Percentiles rank a stretch among this genome's conserved stretches.
Evolutionary conservation across 2,113 vertebrate species (phyloP).

Genomic region (Prinia subflava): DNA sequence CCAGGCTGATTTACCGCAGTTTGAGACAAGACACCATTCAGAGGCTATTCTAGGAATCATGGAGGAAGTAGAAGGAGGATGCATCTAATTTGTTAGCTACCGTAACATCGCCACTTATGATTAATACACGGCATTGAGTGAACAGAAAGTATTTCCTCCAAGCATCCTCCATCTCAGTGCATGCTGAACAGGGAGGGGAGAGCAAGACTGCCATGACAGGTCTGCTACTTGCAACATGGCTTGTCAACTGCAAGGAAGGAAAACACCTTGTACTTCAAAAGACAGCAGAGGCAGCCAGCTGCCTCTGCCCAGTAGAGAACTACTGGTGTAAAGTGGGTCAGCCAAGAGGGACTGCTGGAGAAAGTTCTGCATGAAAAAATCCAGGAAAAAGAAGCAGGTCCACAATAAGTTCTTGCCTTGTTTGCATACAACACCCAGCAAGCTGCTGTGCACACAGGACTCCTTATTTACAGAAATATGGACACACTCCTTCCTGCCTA

Average conservation of each 20-base stretch:
- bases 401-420: not conserved
- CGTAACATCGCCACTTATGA: not conserved
- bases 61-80: conserved; percentile 32
- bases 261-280: not conserved
- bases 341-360: not conserved
- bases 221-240: not conserved
- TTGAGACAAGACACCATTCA: conserved; percentile 43
- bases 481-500: not conserved
- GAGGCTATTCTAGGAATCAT: conserved; percentile 36
- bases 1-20: not conserved
- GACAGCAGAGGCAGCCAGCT: not conserved
- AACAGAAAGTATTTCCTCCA: not conserved
- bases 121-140: not conserved
- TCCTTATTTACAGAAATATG: not conserved
- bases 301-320: not conserved
- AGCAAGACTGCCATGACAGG: not conserved
- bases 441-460: rapidly evolving
- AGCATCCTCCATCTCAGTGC: not conserved
- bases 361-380: not conserved
- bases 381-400: not conserved
- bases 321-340: rapidly evolving
- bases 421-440: not conserved
- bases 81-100: not conserved
- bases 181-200: not conserved
- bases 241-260: not conserved